These are phyloP conservation scores for Agriopis leucophaearia DNA, from an alignment of 2,888 invertebrate genomes.

Conservation along the genomic window DNA sequence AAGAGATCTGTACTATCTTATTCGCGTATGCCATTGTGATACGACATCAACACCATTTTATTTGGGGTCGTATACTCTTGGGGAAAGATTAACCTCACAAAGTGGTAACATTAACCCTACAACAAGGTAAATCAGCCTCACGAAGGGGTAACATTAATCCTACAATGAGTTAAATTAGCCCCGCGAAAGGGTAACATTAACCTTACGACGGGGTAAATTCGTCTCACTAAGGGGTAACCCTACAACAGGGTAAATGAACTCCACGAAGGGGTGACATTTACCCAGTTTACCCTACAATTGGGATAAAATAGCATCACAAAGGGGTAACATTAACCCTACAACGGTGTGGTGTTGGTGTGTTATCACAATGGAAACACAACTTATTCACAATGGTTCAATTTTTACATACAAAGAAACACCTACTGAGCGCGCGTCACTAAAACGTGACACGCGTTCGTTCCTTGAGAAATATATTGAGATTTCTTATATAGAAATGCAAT, in stretches of 20 bases:
- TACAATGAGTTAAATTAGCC: too few species aligned
- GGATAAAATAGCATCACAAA: too few species aligned
- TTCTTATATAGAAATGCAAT: conserved; percentile 48
- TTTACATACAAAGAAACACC: conserved; percentile 21
- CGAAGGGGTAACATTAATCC: too few species aligned
- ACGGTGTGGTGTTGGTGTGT: not conserved
- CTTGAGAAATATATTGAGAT: conserved; percentile 45
- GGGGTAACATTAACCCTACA: too few species aligned
- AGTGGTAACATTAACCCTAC: not conserved
- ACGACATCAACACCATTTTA: not conserved
- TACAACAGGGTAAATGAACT: too few species aligned
- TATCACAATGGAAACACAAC: conserved; percentile 35
- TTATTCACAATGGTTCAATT: conserved; percentile 33
- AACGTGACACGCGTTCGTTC: conserved; percentile 32
- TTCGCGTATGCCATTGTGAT: conserved; percentile 20
- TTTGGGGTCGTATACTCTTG: not conserved
- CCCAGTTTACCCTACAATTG: too few species aligned
- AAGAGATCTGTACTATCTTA: conserved; percentile 45
- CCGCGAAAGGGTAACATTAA: not conserved
- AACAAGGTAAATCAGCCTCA: not conserved
- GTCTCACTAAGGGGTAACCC: not conserved
- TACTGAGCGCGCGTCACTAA: conserved; percentile 34
- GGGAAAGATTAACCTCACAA: not conserved
- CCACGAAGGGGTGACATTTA: too few species aligned
- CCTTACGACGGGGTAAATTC: not conserved